A percentile compares a stretch with the other conserved stretches of the same genome.
Conservation (phyloP, 2,888 invertebrate genomes). For the Heliothis peltigera region DNA sequence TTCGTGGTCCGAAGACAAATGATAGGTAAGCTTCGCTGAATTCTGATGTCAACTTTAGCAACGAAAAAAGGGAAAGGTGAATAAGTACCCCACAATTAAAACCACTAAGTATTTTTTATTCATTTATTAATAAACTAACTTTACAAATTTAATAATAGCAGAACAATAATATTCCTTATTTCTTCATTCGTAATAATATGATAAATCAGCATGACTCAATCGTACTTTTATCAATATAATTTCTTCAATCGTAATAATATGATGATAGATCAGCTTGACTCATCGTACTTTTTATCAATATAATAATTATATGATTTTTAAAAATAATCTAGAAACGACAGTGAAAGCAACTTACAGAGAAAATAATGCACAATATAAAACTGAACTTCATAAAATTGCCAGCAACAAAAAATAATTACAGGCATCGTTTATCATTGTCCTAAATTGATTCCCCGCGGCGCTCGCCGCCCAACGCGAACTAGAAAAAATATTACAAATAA, state of each 20-base stretch:
- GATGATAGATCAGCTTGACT: slow-evolving; percentile 83
- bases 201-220: slow-evolving; percentile 86
- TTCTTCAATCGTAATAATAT: slow-evolving; percentile 89
- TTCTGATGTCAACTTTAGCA: too few relatives aligned
- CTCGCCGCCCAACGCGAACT: slow-evolving; percentile 72
- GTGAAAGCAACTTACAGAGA: slow-evolving; percentile 89
- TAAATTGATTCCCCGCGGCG: slow-evolving; percentile 62
- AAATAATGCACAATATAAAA: slow-evolving; percentile 89
- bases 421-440: slow-evolving; percentile 73
- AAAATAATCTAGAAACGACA: slow-evolving; percentile 89
- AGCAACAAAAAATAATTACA: slow-evolving; percentile 77
- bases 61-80: neutral
- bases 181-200: slow-evolving; percentile 89
- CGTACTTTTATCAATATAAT: slow-evolving; percentile 88
- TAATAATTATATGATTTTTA: slow-evolving; percentile 89
- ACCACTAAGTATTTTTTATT: slow-evolving; percentile 85
- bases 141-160: slow-evolving; percentile 90
- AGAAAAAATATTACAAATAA: slow-evolving; percentile 86
- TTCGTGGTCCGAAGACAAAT: too few relatives aligned
- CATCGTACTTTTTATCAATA: slow-evolving; percentile 88
- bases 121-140: slow-evolving; percentile 91
- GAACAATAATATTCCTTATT: slow-evolving; percentile 90
- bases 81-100: slow-evolving; percentile 66
- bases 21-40: too few relatives aligned
- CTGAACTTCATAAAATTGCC: slow-evolving; percentile 79